These are phyloP conservation scores for Osmoderma eremita DNA, from an alignment of 2,888 invertebrate genomes.

Conservation along the genomic window DNA sequence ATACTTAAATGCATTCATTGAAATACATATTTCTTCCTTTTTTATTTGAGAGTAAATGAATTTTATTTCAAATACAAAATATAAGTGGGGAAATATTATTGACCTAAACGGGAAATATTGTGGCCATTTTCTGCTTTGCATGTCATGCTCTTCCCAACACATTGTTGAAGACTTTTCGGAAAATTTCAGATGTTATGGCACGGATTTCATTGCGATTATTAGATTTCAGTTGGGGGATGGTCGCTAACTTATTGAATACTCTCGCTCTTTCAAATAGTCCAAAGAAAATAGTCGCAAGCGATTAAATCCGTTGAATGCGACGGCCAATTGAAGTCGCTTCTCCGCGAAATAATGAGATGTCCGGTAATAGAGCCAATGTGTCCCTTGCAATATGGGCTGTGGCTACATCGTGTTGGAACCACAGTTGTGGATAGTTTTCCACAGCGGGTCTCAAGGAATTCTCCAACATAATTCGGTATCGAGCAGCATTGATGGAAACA, in stretches of 20 bases:
- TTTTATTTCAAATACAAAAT: neutral
- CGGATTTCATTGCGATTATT: neutral
- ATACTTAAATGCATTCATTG: too few relatives aligned
- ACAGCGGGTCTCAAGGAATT: neutral
- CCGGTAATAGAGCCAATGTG: neutral
- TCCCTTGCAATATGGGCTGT: neutral
- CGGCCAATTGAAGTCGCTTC: too few relatives aligned
- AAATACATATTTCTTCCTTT: too few relatives aligned
- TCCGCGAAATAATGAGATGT: too few relatives aligned
- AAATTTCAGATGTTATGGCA: neutral
- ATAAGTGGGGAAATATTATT: neutral
- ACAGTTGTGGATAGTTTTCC: neutral
- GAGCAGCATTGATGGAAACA: conserved; percentile 1
- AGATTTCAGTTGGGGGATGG: neutral
- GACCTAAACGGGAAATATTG: neutral
- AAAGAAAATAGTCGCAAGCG: neutral
- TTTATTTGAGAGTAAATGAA: too few relatives aligned
- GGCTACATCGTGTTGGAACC: neutral
- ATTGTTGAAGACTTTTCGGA: neutral
- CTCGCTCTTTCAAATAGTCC: neutral
- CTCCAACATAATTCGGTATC: neutral
- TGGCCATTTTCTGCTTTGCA: neutral
- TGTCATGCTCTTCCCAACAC: too few relatives aligned
- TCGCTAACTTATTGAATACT: neutral
- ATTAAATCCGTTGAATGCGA: neutral